phyloP scores from a whole-genome alignment of 2,113 vertebrate genomes.

The Pyxicephalus adspersus region DNA sequence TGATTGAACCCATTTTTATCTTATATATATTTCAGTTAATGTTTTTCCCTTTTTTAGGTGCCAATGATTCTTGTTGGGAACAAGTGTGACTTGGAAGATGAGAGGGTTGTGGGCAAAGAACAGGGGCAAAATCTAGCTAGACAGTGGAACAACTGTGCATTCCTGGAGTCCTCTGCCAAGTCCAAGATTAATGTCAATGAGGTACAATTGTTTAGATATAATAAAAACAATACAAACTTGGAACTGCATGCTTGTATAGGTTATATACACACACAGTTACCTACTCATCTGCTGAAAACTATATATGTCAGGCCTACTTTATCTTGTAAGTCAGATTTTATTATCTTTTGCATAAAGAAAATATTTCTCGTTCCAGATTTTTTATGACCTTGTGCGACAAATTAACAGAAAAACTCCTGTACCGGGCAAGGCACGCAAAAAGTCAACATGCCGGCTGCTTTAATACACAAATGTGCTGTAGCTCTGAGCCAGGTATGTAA shows the following conservation, averaged over 20 bases:
- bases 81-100: constrained; percentile 97
- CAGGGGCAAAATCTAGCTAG: constrained; percentile 94
- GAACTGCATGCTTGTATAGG: too few species aligned
- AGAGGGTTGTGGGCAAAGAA: constrained; percentile 96
- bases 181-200: constrained; percentile 99
- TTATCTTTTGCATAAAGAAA: too few species aligned
- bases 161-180: constrained; percentile 97
- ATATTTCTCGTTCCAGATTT: constrained; percentile 77
- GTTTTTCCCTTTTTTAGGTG: constrained; percentile 74
- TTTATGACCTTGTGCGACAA: constrained; percentile 93
- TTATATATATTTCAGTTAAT: too few species aligned
- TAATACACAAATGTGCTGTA: constrained; percentile 85
- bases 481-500: constrained; percentile 87
- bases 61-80: constrained; percentile 98
- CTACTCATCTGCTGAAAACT: too few species aligned
- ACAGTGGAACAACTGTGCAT: constrained; percentile 97
- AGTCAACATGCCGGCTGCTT: constrained; percentile 89
- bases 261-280: too few species aligned
- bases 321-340: too few species aligned
- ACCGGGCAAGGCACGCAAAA: constrained; percentile 89
- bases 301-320: too few species aligned
- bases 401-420: constrained; percentile 95
- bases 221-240: too few species aligned
- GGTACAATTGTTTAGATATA: constrained; percentile 75
- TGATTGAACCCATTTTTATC: too few species aligned